phyloP scores from a whole-genome alignment of 2,888 invertebrate species.

The Andrena chrysosceles region DNA sequence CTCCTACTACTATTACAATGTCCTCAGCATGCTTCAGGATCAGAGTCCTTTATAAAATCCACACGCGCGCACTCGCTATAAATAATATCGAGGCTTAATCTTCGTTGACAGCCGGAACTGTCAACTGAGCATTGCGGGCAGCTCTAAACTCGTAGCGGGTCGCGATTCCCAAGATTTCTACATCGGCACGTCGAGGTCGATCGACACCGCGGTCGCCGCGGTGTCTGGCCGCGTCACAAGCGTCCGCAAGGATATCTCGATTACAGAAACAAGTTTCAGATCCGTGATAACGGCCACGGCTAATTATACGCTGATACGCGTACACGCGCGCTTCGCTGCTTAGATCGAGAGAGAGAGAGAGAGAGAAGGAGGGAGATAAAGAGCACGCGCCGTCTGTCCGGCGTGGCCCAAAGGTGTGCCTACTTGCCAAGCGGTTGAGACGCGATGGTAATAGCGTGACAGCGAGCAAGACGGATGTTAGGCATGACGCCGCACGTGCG shows the following conservation, averaged over 20 bases:
- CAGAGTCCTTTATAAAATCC: background rate
- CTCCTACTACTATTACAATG: too few species aligned
- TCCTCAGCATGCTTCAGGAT: too few species aligned
- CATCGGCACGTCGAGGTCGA: conserved; percentile 35
- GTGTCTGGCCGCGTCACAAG: background rate
- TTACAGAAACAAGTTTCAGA: conserved; percentile 59
- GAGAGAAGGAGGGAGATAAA: background rate
- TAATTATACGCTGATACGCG: conserved; percentile 70
- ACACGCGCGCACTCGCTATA: conserved; percentile 1
- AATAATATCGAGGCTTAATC: conserved; percentile 44
- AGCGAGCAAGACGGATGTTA: conserved; percentile 70
- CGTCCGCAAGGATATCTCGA: conserved; percentile 51
- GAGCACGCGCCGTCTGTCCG: conserved; percentile 44
- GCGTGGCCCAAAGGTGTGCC: conserved; percentile 44
- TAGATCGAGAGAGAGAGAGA: background rate
- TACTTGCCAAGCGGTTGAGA: conserved; percentile 69
- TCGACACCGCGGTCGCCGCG: background rate
- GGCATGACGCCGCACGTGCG: conserved; percentile 64
- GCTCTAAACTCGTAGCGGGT: background rate
- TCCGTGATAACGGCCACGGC: conserved; percentile 59
- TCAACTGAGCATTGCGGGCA: conserved; percentile 6
- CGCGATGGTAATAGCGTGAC: conserved; percentile 68
- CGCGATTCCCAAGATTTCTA: conserved; percentile 23
- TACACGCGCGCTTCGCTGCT: conserved; percentile 19
- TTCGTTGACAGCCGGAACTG: conserved; percentile 16